Percentiles rank a stretch among this genome's conserved stretches.
Evolutionary conservation across 2,797 vertebrate species (phyloP).

Genomic region (Anableps anableps): DNA sequence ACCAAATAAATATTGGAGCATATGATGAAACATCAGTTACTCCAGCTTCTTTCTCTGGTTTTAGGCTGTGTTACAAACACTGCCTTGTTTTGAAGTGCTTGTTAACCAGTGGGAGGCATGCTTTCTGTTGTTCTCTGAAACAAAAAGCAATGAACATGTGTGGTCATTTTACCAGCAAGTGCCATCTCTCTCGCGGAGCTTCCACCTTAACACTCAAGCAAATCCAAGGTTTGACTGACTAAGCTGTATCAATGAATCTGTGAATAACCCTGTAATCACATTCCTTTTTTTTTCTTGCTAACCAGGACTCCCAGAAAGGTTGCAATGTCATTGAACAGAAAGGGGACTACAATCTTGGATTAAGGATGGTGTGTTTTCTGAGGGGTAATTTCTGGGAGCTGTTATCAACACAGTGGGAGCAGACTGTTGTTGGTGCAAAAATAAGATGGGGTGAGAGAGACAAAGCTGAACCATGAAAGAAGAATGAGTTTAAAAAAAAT

Average conservation of each 20-base stretch:
- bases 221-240: slow-evolving; percentile 62
- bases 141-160: not conserved
- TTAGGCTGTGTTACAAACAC: not conserved
- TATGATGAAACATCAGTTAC: slow-evolving; percentile 1
- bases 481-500: not conserved
- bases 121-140: not conserved
- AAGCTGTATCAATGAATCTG: slow-evolving; percentile 61
- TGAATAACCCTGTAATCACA: slow-evolving; percentile 60
- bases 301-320: slow-evolving; percentile 60
- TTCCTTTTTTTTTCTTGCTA: slow-evolving; percentile 52
- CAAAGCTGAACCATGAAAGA: slow-evolving; percentile 25
- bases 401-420: slow-evolving; percentile 63
- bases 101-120: not conserved
- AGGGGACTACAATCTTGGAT: slow-evolving; percentile 61
- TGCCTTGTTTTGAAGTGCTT: not conserved
- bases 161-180: slow-evolving; percentile 17
- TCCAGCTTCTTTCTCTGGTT: slow-evolving; percentile 14
- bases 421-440: slow-evolving; percentile 37
- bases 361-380: slow-evolving; percentile 67
- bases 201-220: slow-evolving; percentile 48
- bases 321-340: slow-evolving; percentile 55
- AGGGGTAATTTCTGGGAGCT: slow-evolving; percentile 60
- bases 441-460: slow-evolving; percentile 37
- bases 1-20: not conserved
- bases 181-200: slow-evolving; percentile 11